Evolutionary conservation across 2,888 invertebrate species (phyloP), one percentile per base, ranked within the genome.

Genomic region (Candidula unifasciata): DNA sequence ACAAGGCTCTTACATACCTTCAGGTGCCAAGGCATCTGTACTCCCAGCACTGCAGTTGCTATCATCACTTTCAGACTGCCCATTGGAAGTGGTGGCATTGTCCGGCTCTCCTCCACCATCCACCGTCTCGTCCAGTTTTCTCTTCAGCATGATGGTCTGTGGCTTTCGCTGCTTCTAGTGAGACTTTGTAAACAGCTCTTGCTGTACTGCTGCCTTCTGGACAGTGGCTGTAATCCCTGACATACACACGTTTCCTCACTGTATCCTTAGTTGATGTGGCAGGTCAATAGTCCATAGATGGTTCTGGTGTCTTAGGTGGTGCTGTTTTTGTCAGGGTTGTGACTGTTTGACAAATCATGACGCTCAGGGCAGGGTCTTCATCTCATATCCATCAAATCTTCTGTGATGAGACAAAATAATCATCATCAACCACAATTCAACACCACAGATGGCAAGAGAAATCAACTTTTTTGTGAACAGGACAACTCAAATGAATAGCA

Each of bases 61-160:
- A 73, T 90, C 89, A 66, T 90, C 88, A 77, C 88, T 87, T 73
- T 89, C 89, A 2, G 89, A 86, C 37, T 89, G 87, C 0, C 83
- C 83, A 71, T 77, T 64, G 44, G 78, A 79, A 0, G 73, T 54
- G 35, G 74, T 83, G 57, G 37, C 35, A 71, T 35, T 81, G 30
- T 52, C 82, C 1, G 54, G 60, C 37, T 33, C 52, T 5, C 35
- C 80, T n/a, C 71, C 82, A 44, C 54, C 71, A 54, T 60, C 57
- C 27, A 37, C 66, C 8, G 88, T n/a, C 21, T 90, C 91, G 6
- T 89, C 90, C 52, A 91, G 82, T 86, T 91, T 92, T 27, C 92
- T 83, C 86, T 92, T 92, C 37, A 90, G 88, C 91, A 91, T 91
- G 24, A 35, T 80, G 24, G n/a, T 18, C 27, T 44, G 81, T 80